These are phyloP conservation scores for Neoascia interrupta DNA, from an alignment of 2,888 invertebrate species.

Conservation along the genomic window DNA sequence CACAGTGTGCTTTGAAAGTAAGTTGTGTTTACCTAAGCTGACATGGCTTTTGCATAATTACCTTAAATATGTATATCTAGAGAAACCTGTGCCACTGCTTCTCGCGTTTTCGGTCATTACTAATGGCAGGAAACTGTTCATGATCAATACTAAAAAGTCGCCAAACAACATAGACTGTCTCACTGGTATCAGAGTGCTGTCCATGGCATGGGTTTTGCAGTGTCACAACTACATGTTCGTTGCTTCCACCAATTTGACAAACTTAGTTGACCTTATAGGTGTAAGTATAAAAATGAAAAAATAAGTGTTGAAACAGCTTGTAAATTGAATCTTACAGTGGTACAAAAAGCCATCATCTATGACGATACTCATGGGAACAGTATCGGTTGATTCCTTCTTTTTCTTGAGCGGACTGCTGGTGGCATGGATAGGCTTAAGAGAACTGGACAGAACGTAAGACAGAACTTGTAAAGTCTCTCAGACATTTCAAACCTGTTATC, in stretches of 20 bases:
- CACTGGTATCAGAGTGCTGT: slow-evolving; percentile 8
- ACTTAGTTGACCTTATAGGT: not conserved
- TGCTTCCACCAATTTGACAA: not conserved
- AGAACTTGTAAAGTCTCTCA: not conserved
- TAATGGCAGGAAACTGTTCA: slow-evolving; percentile 10
- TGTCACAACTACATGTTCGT: not conserved
- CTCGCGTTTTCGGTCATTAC: slow-evolving; percentile 5
- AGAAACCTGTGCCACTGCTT: not conserved
- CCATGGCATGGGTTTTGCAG: slow-evolving; percentile 15
- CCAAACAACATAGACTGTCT: slow-evolving; percentile 10
- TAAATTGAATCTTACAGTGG: slow-evolving; percentile 71
- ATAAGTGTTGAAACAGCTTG: not conserved
- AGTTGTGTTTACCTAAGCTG: not conserved
- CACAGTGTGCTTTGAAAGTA: slow-evolving; percentile 1
- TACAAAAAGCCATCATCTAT: slow-evolving; percentile 75
- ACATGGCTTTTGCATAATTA: not conserved
- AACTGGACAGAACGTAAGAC: slow-evolving; percentile 76
- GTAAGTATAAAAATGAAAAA: not conserved
- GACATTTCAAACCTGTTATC: not conserved
- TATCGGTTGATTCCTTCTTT: slow-evolving; percentile 84
- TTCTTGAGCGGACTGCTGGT: slow-evolving; percentile 83
- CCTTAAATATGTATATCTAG: not conserved
- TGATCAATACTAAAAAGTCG: not conserved
- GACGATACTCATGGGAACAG: slow-evolving; percentile 79
- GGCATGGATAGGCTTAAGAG: slow-evolving; percentile 77